phyloP scores from a whole-genome alignment of 2,113 vertebrate genomes.

The Ailuropoda melanoleuca region DNA sequence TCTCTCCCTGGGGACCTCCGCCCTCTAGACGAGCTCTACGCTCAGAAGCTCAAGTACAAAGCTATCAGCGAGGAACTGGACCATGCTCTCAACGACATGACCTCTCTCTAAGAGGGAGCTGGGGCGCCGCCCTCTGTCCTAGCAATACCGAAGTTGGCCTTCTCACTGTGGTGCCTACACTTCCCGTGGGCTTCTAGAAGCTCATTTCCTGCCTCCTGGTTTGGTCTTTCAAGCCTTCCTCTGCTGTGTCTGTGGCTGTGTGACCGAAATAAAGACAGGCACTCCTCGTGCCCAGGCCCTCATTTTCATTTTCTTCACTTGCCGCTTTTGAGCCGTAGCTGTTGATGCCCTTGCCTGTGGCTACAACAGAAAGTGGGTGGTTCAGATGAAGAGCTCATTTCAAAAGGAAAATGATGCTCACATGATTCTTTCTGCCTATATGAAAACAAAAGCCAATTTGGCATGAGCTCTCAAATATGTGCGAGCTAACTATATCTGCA shows the following conservation, averaged over 20 bases:
- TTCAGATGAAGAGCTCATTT: not conserved
- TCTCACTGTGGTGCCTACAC: not conserved
- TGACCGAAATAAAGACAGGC: not conserved
- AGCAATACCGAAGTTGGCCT: not conserved
- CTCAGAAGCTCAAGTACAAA: conserved; percentile 95
- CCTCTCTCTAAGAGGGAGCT: conserved; percentile 85
- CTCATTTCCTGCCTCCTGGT: conserved; percentile 53
- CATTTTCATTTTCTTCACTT: not conserved
- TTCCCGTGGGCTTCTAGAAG: not conserved
- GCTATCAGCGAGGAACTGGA: conserved; percentile 94
- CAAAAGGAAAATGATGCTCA: not conserved
- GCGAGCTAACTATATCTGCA: not conserved
- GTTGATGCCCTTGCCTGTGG: not conserved
- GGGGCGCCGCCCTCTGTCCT: not conserved
- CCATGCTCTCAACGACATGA: conserved; percentile 93
- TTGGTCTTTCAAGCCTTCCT: not conserved
- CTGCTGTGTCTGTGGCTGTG: not conserved
- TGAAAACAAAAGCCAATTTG: not conserved
- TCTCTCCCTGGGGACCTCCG: conserved; percentile 30
- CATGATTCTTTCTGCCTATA: not conserved
- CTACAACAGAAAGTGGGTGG: not conserved
- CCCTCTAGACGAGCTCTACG: conserved; percentile 91
- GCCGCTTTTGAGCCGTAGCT: not conserved
- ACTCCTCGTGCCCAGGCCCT: not conserved
- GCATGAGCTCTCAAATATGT: not conserved